Evolutionary conservation across 35 echinoderm and acorn worm genomes (phyloP).

Genomic region (Apostichopus californicus): DNA sequence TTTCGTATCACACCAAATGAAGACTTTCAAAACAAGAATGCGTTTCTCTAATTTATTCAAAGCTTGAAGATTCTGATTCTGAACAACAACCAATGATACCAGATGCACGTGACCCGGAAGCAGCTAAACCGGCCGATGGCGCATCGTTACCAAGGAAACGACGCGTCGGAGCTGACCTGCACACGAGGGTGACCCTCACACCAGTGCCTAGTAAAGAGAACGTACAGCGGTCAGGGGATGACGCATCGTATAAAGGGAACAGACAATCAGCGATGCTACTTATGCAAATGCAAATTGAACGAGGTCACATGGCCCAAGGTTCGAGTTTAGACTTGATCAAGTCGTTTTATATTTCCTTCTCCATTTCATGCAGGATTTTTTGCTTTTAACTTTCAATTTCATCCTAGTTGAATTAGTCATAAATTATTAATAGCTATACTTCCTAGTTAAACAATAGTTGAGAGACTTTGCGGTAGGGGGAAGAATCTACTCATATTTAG

Average conservation of each 20-base stretch:
- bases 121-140: conserved; percentile 9
- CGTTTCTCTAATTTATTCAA: not conserved
- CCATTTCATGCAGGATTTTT: not conserved
- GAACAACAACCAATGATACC: conserved; percentile 53
- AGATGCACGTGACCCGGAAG: conserved; percentile 51
- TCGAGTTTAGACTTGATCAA: not conserved
- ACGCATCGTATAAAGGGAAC: conserved; percentile 36
- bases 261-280: conserved; percentile 27
- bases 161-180: conserved; percentile 1
- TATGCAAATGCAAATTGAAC: conserved; percentile 36
- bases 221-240: conserved; percentile 11
- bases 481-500: not conserved
- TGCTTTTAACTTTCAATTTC: not conserved
- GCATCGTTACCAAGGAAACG: conserved; percentile 3
- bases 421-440: too few relatives aligned
- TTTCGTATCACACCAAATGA: too few relatives aligned
- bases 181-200: conserved; percentile 78
- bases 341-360: not conserved
- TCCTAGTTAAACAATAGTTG: too few relatives aligned
- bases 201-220: conserved; percentile 80
- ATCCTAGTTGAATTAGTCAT: too few relatives aligned
- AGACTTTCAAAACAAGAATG: too few relatives aligned
- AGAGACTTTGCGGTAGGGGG: too few relatives aligned
- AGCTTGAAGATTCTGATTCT: conserved; percentile 20
- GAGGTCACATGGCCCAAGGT: conserved; percentile 57